Percentiles rank a stretch among this genome's conserved stretches.
Conservation (phyloP, 2,113 vertebrate genomes). For the Diglossa brunneiventris region DNA sequence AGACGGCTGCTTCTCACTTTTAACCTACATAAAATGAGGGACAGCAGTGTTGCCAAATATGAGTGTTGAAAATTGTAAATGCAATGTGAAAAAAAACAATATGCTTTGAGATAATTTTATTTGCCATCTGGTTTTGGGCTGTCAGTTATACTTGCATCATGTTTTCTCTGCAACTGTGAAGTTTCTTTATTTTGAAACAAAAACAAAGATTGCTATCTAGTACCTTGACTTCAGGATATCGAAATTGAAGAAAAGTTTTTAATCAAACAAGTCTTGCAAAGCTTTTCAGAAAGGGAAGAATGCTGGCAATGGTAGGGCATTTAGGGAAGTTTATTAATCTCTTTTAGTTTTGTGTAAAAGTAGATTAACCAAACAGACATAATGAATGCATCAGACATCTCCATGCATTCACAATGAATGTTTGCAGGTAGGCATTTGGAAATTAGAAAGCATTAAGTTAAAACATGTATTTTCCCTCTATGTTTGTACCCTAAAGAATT, state of each 20-base stretch:
- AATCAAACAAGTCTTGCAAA: constrained; percentile 22
- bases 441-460: constrained; percentile 6
- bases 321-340: constrained; percentile 21
- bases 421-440: not conserved
- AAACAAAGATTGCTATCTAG: constrained; percentile 16
- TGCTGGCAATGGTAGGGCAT: not conserved
- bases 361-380: constrained; percentile 37
- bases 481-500: not conserved
- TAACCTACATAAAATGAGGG: constrained; percentile 54
- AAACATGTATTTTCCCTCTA: not conserved
- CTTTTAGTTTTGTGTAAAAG: not conserved
- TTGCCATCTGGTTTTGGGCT: constrained; percentile 63
- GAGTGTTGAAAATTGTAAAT: constrained; percentile 10
- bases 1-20: constrained; percentile 44
- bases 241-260: constrained; percentile 2
- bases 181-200: constrained; percentile 44
- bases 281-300: not conserved
- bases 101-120: constrained; percentile 59
- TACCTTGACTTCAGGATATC: constrained; percentile 16
- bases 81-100: constrained; percentile 51
- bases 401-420: not conserved
- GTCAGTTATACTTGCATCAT: constrained; percentile 29
- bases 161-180: constrained; percentile 16
- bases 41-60: not conserved
- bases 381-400: constrained; percentile 16